phyloP scores from a whole-genome alignment of 1,140 invertebrate genomes.

The Bombyx mandarina region DNA sequence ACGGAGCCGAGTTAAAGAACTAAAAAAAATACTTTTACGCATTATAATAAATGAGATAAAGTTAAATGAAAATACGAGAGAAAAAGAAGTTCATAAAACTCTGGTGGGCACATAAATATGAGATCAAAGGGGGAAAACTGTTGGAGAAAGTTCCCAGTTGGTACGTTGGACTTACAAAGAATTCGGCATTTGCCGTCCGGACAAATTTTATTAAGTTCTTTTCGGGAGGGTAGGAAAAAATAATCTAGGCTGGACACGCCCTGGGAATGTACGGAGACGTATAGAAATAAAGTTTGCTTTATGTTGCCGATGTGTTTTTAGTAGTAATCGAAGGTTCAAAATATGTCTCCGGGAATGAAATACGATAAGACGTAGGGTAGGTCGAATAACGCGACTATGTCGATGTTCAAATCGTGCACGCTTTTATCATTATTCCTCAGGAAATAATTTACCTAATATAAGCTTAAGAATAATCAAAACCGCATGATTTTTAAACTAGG shows the following conservation, averaged over 20 bases:
- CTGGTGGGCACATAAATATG: slow-evolving; percentile 7
- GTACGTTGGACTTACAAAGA: slow-evolving; percentile 17
- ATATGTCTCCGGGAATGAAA: too few species aligned
- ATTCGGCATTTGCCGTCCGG: slow-evolving; percentile 18
- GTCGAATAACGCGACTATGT: too few species aligned
- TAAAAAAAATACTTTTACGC: neutral
- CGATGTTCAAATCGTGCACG: too few species aligned
- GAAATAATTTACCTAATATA: too few species aligned
- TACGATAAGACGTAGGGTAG: too few species aligned
- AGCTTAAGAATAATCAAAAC: too few species aligned
- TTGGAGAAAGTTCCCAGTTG: slow-evolving; percentile 14
- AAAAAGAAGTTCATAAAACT: slow-evolving; percentile 10
- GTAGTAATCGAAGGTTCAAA: too few species aligned
- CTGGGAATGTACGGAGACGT: neutral
- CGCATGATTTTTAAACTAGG: too few species aligned
- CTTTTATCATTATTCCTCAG: too few species aligned
- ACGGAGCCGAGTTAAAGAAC: too few species aligned
- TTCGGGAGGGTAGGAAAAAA: slow-evolving; percentile 1
- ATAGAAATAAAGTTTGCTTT: too few species aligned
- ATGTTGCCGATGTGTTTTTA: too few species aligned
- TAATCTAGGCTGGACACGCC: slow-evolving; percentile 5
- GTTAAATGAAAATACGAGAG: slow-evolving; percentile 18
- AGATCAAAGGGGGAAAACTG: slow-evolving; percentile 22
- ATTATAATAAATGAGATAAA: slow-evolving; percentile 12
- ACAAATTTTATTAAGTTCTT: slow-evolving; percentile 27